Percentiles rank a stretch among this genome's conserved stretches.
phyloP scores from a whole-genome alignment of 37 sponge, comb jelly and placozoan genomes.

The Bolinopsis microptera region DNA sequence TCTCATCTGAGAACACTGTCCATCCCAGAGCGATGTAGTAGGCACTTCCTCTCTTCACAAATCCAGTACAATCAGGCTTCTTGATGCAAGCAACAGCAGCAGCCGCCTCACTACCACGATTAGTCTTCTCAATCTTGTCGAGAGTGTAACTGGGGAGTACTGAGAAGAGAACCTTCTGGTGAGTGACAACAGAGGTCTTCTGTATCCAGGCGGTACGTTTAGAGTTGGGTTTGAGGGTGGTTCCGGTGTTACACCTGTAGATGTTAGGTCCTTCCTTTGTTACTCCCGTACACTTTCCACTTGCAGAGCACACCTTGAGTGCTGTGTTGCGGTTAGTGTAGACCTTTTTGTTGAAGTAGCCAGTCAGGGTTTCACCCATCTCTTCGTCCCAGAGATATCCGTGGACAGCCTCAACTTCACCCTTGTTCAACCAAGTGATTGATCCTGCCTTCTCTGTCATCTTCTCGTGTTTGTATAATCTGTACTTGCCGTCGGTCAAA shows the following conservation, averaged over 20 bases:
- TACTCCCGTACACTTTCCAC: background rate
- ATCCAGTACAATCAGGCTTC: background rate
- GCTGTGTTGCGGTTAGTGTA: background rate
- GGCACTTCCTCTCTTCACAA: background rate
- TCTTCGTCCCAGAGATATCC: conserved; percentile 9
- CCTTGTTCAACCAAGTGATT: background rate
- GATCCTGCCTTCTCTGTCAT: conserved; percentile 30
- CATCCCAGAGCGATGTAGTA: background rate
- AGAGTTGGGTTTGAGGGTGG: background rate
- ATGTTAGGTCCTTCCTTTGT: background rate
- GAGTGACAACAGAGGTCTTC: background rate
- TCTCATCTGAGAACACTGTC: background rate
- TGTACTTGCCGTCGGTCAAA: background rate
- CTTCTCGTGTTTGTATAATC: background rate
- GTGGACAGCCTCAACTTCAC: background rate
- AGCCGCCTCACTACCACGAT: background rate
- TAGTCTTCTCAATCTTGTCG: background rate
- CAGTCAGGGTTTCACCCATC: background rate
- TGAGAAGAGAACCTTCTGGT: background rate
- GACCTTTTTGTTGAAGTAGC: background rate
- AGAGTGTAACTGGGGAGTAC: background rate
- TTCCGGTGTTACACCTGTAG: conserved; percentile 23
- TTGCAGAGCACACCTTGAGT: background rate
- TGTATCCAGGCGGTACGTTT: conserved; percentile 3
- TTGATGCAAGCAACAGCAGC: conserved; percentile 8